phyloP scores from a whole-genome alignment of 2,113 vertebrate species.

The Dipodomys stephensi region DNA sequence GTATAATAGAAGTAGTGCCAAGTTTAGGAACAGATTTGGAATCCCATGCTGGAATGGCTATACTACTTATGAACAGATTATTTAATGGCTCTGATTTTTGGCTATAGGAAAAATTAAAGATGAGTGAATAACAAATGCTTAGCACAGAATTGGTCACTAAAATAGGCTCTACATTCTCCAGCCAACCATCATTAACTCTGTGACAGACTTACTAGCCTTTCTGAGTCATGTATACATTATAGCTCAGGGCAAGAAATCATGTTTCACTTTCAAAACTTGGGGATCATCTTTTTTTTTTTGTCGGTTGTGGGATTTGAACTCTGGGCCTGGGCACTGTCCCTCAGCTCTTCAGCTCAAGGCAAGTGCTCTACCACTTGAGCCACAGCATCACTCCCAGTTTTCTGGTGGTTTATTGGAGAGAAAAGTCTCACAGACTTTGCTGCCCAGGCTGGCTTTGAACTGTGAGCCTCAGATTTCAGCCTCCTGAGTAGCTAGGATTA shows the following conservation, averaged over 20 bases:
- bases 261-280: constrained; percentile 18
- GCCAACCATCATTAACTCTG: not conserved
- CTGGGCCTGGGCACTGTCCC: too few relatives aligned
- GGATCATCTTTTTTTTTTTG: not conserved
- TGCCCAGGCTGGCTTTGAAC: too few relatives aligned
- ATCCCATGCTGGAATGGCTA: not conserved
- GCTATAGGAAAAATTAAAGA: not conserved
- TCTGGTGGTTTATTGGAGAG: too few relatives aligned
- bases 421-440: too few relatives aligned
- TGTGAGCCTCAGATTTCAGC: too few relatives aligned
- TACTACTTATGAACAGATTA: not conserved
- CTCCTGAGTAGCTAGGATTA: too few relatives aligned
- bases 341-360: too few relatives aligned
- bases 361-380: too few relatives aligned
- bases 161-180: not conserved
- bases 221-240: not conserved
- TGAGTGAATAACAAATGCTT: not conserved
- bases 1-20: not conserved
- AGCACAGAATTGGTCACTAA: not conserved
- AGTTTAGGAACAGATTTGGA: not conserved
- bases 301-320: too few relatives aligned
- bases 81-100: not conserved
- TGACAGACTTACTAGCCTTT: not conserved
- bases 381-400: too few relatives aligned
- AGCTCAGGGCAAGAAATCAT: constrained; percentile 7